Evolutionary conservation across 1,140 invertebrate genomes (phyloP), one percentile per base, ranked within the genome.

Genomic region (Zaprionus tsacasi): DNA sequence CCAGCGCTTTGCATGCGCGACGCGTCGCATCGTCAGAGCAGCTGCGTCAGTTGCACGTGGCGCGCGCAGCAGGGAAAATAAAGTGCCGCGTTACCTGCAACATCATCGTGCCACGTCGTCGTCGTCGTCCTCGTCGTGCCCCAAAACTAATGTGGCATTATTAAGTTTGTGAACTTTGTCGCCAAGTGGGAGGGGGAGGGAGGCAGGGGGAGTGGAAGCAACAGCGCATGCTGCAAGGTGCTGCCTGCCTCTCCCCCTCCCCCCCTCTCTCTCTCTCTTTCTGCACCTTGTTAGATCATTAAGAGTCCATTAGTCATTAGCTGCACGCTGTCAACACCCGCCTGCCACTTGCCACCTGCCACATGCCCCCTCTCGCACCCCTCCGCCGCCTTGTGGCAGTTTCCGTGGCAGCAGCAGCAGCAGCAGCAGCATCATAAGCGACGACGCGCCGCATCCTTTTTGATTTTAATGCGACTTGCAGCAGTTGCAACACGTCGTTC

Each of bases 241-340:
- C 79, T 78, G 79, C 21, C 21, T 81, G 76, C 15, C 33, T 55
- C 21, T 50, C 21, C 54, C 25, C 55, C 30, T 52, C 7, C 43
- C 33, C 71, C 21, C 68, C 30, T 76, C 15, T 66, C 48, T 60
- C 54, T 75, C 67, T 78, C 59, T 64, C 5, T 58, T 54, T 50
- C 17, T 56, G 58, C 64, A 80, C 74, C 83, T 87, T 87, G 83
- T 87, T 87, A 87, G 85, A 87, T 87, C 83, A 87, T 87, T 87
- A 87, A 89, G 83, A 87, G 83, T 87, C 80, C 83, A 87, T 87
- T 87, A 87, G 83, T 87, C 83, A 87, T 88, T 88, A 87, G 79
- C 85, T 78, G 73, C 72, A 77, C 52, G 61, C 61, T 71, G 72
- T 70, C 74, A 66, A 6, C 45, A 35, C 13, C 40, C 17, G 45